Conservation (phyloP, 2,113 vertebrate species). For the Myrmecobius fasciatus region DNA sequence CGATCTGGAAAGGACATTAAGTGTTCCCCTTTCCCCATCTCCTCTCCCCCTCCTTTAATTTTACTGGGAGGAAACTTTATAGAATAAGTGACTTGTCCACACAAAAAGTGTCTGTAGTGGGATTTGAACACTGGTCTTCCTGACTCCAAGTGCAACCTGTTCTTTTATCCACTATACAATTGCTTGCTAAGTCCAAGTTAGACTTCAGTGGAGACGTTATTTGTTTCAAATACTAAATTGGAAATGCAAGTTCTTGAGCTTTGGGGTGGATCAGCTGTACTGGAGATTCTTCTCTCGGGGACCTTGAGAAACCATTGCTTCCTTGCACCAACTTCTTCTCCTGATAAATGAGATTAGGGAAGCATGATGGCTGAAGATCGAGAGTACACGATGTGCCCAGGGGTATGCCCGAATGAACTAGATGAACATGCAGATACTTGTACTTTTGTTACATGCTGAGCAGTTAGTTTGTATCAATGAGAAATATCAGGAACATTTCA, state of each 20-base stretch:
- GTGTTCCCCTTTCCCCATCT: neutral
- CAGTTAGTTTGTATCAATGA: constrained; percentile 54
- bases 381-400: constrained; percentile 60
- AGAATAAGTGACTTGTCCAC: neutral
- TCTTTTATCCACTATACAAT: neutral
- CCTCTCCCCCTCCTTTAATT: neutral
- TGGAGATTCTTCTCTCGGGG: neutral
- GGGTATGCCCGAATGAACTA: constrained; percentile 52
- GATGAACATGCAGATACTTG: constrained; percentile 51
- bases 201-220: neutral
- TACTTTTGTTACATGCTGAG: constrained; percentile 59
- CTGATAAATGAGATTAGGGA: constrained; percentile 35
- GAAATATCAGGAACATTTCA: constrained; percentile 61
- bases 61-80: neutral
- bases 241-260: constrained; percentile 20
- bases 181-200: neutral
- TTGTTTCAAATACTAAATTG: constrained; percentile 2
- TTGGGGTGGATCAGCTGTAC: constrained; percentile 31
- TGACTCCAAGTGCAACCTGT: neutral
- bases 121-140: neutral
- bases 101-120: neutral
- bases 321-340: constrained; percentile 27
- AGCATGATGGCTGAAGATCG: constrained; percentile 49
- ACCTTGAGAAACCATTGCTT: neutral
- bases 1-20: neutral